Conservation (phyloP, 1,140 invertebrate species). For the Leptinotarsa undecemlineata region DNA sequence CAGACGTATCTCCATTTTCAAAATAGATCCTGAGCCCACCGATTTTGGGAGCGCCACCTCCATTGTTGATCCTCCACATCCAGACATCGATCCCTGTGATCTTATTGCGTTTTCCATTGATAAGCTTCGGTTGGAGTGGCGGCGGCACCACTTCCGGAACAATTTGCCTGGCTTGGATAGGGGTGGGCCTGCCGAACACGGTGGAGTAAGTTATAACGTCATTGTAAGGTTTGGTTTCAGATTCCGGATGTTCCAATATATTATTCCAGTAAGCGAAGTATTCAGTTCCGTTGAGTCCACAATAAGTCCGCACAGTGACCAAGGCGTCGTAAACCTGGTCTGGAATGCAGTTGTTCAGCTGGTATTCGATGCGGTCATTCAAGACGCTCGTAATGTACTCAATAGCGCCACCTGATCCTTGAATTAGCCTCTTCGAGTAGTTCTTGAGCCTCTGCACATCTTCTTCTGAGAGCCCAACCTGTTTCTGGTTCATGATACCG, state of each 20-base stretch:
- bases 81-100: not conserved
- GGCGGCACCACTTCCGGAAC: not conserved
- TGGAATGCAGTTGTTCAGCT: not conserved
- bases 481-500: not conserved
- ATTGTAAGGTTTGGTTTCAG: not conserved
- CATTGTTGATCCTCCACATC: not conserved
- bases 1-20: not conserved
- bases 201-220: not conserved
- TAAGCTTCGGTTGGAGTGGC: not conserved
- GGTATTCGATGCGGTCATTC: not conserved
- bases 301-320: not conserved
- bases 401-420: not conserved
- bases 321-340: not conserved
- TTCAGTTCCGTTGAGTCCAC: not conserved
- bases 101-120: constrained; percentile 6
- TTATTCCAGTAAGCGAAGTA: not conserved
- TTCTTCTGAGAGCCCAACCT: not conserved
- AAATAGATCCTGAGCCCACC: constrained; percentile 13
- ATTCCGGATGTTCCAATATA: not conserved
- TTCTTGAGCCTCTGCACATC: not conserved
- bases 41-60: not conserved
- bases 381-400: not conserved
- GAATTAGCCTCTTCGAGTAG: not conserved
- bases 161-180: not conserved
- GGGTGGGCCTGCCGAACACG: not conserved